A percentile compares a stretch with the other conserved stretches of the same genome.
These are phyloP conservation scores for Doryteuthis pealeii DNA, from an alignment of 1,140 invertebrate species.

Conservation along the genomic window DNA sequence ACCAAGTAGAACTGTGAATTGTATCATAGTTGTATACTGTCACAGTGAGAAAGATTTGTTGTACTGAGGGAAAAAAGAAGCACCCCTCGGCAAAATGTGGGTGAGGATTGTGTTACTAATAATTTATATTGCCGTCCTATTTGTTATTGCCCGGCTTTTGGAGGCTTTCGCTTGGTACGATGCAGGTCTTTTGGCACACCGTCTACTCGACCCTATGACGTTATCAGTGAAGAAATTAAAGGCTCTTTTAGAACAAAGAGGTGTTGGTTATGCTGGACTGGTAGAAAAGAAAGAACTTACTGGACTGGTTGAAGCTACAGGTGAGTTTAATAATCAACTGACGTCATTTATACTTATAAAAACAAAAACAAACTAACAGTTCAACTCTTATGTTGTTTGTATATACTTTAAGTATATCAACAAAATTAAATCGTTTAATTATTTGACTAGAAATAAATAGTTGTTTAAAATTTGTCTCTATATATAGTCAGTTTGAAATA, in stretches of 20 bases:
- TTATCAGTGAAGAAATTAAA: conserved; percentile 64
- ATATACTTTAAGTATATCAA: no score
- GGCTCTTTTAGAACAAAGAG: conserved; percentile 61
- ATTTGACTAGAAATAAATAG: no score
- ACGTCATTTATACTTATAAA: neutral
- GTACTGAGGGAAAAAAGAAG: neutral
- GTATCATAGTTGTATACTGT: neutral
- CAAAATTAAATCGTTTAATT: no score
- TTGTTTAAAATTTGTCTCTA: no score
- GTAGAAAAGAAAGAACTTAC: conserved; percentile 64
- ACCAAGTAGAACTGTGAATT: neutral
- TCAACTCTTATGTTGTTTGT: neutral
- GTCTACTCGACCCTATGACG: conserved; percentile 61
- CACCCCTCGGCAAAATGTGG: conserved; percentile 46
- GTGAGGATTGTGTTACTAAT: conserved; percentile 55
- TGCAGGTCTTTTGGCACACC: conserved; percentile 46
- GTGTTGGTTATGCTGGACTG: conserved; percentile 62
- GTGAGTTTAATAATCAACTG: conserved; percentile 39
- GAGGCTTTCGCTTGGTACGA: conserved; percentile 59
- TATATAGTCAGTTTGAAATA: no score
- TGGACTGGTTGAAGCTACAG: conserved; percentile 60
- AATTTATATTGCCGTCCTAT: conserved; percentile 55
- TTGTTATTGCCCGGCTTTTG: conserved; percentile 58
- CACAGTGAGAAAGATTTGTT: neutral
- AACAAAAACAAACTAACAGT: neutral